Conservation (phyloP, 2,888 invertebrate genomes). For the Lochmaea capreae region DNA sequence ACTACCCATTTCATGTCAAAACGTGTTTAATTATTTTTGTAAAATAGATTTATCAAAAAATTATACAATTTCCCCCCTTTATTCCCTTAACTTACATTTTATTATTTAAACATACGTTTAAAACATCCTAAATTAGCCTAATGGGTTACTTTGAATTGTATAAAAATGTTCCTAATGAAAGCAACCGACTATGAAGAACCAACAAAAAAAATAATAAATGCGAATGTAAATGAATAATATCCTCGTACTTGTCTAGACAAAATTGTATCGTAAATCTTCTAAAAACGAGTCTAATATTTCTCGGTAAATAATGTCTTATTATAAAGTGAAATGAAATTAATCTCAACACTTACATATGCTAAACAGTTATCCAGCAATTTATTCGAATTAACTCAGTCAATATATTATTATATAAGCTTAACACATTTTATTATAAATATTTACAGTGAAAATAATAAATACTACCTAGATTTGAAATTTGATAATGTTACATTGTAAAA, state of each 20-base stretch:
- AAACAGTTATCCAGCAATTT: conserved; percentile 22
- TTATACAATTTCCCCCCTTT: neutral
- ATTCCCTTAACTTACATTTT: neutral
- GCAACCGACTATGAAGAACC: conserved; percentile 3
- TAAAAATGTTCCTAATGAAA: conserved; percentile 1
- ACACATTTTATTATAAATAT: too few relatives aligned
- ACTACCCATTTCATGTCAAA: neutral
- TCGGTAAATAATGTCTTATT: conserved; percentile 16
- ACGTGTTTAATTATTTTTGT: neutral
- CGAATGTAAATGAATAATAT: neutral
- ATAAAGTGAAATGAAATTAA: conserved; percentile 22
- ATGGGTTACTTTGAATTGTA: neutral
- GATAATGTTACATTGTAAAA: too few relatives aligned
- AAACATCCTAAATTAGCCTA: neutral
- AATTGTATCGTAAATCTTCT: conserved; percentile 13
- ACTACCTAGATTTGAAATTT: too few relatives aligned
- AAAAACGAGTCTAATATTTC: conserved; percentile 14
- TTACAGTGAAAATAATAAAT: too few relatives aligned
- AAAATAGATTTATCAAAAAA: neutral
- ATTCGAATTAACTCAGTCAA: conserved; percentile 3
- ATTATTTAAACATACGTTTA: neutral
- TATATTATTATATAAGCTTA: too few relatives aligned
- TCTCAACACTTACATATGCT: conserved; percentile 23
- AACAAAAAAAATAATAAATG: conserved; percentile 10
- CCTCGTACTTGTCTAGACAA: conserved; percentile 4